Base-by-base conservation (phyloP, 2,797 vertebrate species). In the Syngnathus rostellatus region DNA sequence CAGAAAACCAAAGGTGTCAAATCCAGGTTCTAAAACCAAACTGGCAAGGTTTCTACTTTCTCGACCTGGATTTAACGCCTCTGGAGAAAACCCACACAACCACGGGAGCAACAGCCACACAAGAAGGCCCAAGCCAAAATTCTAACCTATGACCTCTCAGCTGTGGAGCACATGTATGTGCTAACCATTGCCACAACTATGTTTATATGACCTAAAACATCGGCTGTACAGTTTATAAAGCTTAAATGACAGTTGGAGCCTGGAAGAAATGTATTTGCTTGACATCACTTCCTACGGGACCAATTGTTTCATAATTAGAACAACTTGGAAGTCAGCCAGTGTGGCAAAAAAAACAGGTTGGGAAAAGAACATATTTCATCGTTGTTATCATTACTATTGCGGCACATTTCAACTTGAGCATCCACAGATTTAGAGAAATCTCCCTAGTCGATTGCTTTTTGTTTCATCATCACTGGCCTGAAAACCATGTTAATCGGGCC, bases 361-460 rank as follows among this genome's bases (percentile, higher is more conserved):
- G 55, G 9, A 31, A 38, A 19, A 58, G 55, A 58, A 17, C 60
- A 31, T 62, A 45, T 45, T 16, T 62, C 60, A 62, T 62, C 25
- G 23, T 63, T 63, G 45, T 63, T 50, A 48, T 63, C 46, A 63
- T 63, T 50, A 50, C 46, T 37, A 63, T 48, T 48, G 62, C 62
- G 17, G 8, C 17, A 46, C 46, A n/a, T 63, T 63, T 63, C 62
- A 63, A 46, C 46, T 63, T 38, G 25, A 63, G 43, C 17, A 25
- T 63, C 62, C 23, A 19, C 43, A 31, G 45, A 50, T 37, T 63
- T 31, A 17, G 25, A 31, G 43, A 50, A 38, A 37, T 37, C 17
- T 63, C 62, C 62, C 62, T 63, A 1, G 31, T 10, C 45, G 31
- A 50, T 63, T 63, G 62, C 62, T 2, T 25, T 38, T 50, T 37